Evolutionary conservation across 1,140 invertebrate species (phyloP), one percentile per base, ranked within the genome.

Genomic region (Leptoteleia sp.): DNA sequence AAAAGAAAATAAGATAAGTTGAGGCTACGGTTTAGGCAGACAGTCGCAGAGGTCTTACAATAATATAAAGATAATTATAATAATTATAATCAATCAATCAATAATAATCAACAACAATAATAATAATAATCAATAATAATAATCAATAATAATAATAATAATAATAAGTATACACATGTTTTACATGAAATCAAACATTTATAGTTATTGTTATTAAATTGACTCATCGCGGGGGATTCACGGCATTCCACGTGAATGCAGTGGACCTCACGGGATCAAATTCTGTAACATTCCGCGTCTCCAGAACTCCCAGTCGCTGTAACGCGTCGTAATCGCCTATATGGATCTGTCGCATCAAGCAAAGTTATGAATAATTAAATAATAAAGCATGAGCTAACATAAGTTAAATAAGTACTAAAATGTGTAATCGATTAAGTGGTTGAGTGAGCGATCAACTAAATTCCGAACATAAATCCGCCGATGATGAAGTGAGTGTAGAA

Each of bases 1-100:
- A 89, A 90, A 90, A 89, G 84, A 89, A 88, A 90, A 89, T 85
- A 88, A 89, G 84, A 87, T 85, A 85, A 89, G 87, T 90, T 88
- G 84, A 89, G 87, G 84, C 88, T 88, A 85, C 70, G 61, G 72
- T 80, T 71, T 79, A 82, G 72, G 71, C 73, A 80, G 59, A 81
- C 54, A 82, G 65, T 73, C 62, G 72, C 70, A 75, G 29, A 79
- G 62, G 71, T 79, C 72, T 81, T 80, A 80, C 37, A 77, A 35
- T 68, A 76, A 62, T 62, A 62, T 67, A 61, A 52, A 55, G 3
- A 65, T 72, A 47, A 55, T 9, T 4, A 61, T 50, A 70, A 59
- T 40, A 59, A 57, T 80, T 9, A 48, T 71, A 68, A 67, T 59
- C 4, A 72, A 50, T 25, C 22, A 70, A 50, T 65, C 16, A 68